Conservation (phyloP, 1,140 invertebrate species). For the Papilio aristodemus region DNA sequence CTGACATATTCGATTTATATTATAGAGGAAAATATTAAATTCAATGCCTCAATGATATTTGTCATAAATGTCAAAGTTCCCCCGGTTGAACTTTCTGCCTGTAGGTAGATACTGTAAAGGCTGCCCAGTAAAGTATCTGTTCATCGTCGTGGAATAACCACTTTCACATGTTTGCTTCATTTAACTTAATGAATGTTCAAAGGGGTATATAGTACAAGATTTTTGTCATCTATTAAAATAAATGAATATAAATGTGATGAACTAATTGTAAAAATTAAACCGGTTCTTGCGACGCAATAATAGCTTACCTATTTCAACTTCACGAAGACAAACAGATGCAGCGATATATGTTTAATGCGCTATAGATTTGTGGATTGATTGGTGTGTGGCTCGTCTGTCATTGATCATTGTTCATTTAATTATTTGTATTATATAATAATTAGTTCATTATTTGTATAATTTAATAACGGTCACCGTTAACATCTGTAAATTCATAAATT, state of each 20-base stretch:
- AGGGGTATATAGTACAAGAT: background rate
- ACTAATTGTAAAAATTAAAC: too few relatives aligned
- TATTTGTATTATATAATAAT: background rate
- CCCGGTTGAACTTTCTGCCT: background rate
- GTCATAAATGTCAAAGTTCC: background rate
- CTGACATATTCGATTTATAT: too few relatives aligned
- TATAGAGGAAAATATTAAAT: too few relatives aligned
- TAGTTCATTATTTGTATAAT: background rate
- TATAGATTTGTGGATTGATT: too few relatives aligned
- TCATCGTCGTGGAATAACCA: conserved; percentile 1
- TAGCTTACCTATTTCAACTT: too few relatives aligned
- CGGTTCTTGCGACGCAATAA: too few relatives aligned
- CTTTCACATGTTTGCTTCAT: conserved; percentile 15
- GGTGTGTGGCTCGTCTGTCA: too few relatives aligned
- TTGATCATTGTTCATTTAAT: too few relatives aligned
- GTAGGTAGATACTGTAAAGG: too few relatives aligned
- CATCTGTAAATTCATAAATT: conserved; percentile 10
- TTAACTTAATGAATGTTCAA: conserved; percentile 15
- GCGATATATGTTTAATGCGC: too few relatives aligned
- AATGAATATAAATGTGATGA: background rate
- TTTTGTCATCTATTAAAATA: background rate
- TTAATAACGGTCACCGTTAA: background rate
- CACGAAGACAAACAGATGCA: too few relatives aligned
- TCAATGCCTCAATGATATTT: background rate
- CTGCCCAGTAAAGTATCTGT: background rate